Conservation (phyloP, 1,140 invertebrate genomes). For the honey bee (Apis mellifera) region DNA sequence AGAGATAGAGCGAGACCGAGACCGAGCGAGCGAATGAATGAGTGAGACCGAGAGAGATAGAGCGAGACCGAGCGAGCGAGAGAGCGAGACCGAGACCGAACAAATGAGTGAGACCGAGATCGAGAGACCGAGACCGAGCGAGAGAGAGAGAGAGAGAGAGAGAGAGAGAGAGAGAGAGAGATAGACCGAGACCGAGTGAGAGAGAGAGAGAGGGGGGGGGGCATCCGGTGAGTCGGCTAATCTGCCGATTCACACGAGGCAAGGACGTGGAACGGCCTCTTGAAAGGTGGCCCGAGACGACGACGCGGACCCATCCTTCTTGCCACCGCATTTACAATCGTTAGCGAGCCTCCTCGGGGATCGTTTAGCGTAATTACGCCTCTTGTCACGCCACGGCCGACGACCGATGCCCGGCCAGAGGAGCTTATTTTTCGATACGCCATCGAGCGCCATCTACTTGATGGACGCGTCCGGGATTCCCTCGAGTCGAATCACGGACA, state of each 20-base stretch:
- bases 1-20: too few species aligned
- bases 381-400: constrained; percentile 56
- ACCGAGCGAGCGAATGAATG: too few species aligned
- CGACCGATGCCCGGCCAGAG: neutral
- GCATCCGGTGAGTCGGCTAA: constrained; percentile 57
- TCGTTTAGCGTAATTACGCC: constrained; percentile 67
- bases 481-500: neutral
- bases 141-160: too few species aligned
- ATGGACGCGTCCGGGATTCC: constrained; percentile 25
- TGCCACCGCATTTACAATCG: constrained; percentile 65
- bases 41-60: too few species aligned
- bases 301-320: constrained; percentile 44
- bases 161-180: neutral
- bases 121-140: too few species aligned
- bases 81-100: too few species aligned
- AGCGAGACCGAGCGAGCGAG: too few species aligned
- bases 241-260: constrained; percentile 65
- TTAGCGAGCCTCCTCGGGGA: constrained; percentile 53
- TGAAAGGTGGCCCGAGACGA: constrained; percentile 51
- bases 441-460: constrained; percentile 19
- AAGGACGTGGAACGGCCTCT: constrained; percentile 66
- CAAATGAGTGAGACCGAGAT: too few species aligned
- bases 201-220: neutral
- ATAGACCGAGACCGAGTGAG: too few species aligned
- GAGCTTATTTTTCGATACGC: constrained; percentile 11